Base-by-base conservation (phyloP, 2,888 invertebrate species). In the Petrolisthes cinctipes region DNA sequence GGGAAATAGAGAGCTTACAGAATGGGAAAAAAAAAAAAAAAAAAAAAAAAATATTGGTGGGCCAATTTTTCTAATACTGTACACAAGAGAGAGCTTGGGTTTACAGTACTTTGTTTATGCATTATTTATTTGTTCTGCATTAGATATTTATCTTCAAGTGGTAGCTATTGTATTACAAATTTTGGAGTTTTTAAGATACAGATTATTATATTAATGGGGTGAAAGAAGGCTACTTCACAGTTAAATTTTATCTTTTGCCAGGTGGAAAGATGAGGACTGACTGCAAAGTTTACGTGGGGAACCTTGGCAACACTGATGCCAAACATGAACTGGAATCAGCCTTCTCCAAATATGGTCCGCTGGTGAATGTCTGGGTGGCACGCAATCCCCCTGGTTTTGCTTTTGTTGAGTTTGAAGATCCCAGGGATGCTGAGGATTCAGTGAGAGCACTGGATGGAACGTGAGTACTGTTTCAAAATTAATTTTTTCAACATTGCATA, bases 281-380 rank as follows among this genome's bases (percentile, higher is more conserved):
- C 53, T 97, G 97, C 93, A 98, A 98, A 93, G 97, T 98, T 0
- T 98, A 98, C 92, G 97, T 98, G 51, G 98, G 98, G n/a, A 97
- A 97, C 92, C 94, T 98, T 91, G 97, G 97, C 6, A 97, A 96
- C 91, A 97, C 97, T 92, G 97, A 97, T 7, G 96, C 97, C n/a
- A 97, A 97, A 93, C 96, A 96, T 92, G 97, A 97, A 93, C 95
- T 97, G 88, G 97, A 98, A 93, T 96, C 96, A 92, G 95, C 96
- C 14, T 98, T 98, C 93, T 94, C 95, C 88, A 96, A 97, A 93
- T 98, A 97, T 93, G 98, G 98, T 7, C 96, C 96, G 75, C 94
- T 98, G 91, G 94, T 96, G 92, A 98, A 97, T 93, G 97, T 98
- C 80, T 98, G 98, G 98, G 97, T 98, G 83, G 98, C 98, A 0